Percentiles rank a stretch among this genome's conserved stretches.
These are phyloP conservation scores for Mormoops blainvillei DNA, from an alignment of 2,113 vertebrate genomes.

Conservation along the genomic window DNA sequence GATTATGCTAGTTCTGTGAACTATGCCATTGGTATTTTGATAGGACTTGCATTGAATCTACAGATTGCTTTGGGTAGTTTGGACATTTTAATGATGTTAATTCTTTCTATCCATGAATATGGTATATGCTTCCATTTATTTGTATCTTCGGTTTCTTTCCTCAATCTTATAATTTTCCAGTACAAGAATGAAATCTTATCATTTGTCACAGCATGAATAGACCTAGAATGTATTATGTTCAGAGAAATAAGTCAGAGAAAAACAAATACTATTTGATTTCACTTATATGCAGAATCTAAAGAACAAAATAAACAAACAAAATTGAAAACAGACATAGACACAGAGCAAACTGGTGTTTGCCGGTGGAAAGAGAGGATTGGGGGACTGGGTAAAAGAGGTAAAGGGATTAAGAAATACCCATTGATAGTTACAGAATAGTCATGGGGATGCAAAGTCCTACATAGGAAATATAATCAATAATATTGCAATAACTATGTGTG, in stretches of 20 bases:
- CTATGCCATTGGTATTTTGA: not conserved
- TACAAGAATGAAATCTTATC: not conserved
- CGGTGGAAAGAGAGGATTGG: not conserved
- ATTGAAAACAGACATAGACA: not conserved
- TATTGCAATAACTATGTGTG: not conserved
- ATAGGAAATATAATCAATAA: not conserved
- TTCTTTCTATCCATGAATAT: not conserved
- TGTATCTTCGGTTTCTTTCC: not conserved
- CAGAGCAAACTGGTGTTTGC: not conserved
- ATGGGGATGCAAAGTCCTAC: not conserved
- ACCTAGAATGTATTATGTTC: not conserved
- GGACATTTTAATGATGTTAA: not conserved
- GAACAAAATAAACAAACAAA: not conserved
- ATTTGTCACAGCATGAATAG: not conserved
- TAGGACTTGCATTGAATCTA: not conserved
- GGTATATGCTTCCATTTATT: not conserved
- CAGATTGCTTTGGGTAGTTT: not conserved
- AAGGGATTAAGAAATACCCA: not conserved
- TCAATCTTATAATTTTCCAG: not conserved
- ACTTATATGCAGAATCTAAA: not conserved
- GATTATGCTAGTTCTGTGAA: not conserved
- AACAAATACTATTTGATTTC: not conserved
- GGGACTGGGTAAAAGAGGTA: not conserved
- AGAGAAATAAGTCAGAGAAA: not conserved
- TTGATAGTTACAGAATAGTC: not conserved